phyloP scores from a whole-genome alignment of 2,888 invertebrate species.

The Alsophila aescularia region DNA sequence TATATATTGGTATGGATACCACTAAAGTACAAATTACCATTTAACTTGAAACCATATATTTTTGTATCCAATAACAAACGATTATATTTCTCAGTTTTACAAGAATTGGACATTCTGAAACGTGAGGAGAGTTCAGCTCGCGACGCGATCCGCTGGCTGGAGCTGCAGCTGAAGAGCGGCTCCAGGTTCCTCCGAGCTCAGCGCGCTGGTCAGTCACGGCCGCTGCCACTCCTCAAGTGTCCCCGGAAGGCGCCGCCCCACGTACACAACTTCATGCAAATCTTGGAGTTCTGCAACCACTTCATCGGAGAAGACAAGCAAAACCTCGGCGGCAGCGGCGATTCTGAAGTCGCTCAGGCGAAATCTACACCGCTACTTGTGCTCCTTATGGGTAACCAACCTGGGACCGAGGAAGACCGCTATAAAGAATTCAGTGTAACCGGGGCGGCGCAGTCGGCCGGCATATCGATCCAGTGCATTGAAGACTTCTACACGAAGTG shows the following conservation, averaged over 20 bases:
- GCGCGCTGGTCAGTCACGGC: slow-evolving; percentile 91
- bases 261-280: slow-evolving; percentile 90
- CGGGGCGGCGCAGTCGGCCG: slow-evolving; percentile 91
- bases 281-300: slow-evolving; percentile 93
- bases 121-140: slow-evolving; percentile 92
- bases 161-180: slow-evolving; percentile 93
- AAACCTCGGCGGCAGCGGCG: slow-evolving; percentile 65
- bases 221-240: slow-evolving; percentile 85
- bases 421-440: slow-evolving; percentile 88
- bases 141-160: slow-evolving; percentile 97
- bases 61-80: not conserved
- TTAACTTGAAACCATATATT: not conserved
- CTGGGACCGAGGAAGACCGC: slow-evolving; percentile 75
- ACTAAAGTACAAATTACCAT: no score
- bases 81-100: slow-evolving; percentile 88
- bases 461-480: slow-evolving; percentile 92
- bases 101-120: slow-evolving; percentile 94
- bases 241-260: slow-evolving; percentile 74
- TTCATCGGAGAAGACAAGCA: slow-evolving; percentile 81
- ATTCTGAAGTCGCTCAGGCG: slow-evolving; percentile 59
- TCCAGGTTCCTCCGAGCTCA: slow-evolving; percentile 95
- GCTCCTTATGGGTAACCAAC: slow-evolving; percentile 88
- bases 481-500: slow-evolving; percentile 93
- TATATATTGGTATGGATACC: no score
- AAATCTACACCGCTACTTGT: slow-evolving; percentile 87